A percentile compares a stretch with the other conserved stretches of the same genome.
phyloP scores from a whole-genome alignment of 2,888 invertebrate genomes.

The Dicycla oo region DNA sequence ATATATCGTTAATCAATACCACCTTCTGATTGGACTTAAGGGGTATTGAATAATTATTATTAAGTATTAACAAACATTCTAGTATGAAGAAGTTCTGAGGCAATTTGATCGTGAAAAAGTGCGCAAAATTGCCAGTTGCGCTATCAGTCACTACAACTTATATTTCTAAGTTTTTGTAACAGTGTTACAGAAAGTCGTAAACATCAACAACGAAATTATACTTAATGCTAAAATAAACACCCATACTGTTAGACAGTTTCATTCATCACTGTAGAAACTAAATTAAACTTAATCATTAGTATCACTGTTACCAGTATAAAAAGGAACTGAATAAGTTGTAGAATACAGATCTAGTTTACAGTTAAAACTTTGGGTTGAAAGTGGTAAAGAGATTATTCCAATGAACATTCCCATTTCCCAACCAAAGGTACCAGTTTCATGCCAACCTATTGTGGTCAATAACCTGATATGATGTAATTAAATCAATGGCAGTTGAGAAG shows the following conservation, averaged over 20 bases:
- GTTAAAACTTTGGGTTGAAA: conserved; percentile 53
- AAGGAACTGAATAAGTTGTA: conserved; percentile 83
- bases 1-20: conserved; percentile 39
- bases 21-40: conserved; percentile 30
- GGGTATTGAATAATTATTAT: conserved; percentile 10
- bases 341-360: conserved; percentile 73
- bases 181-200: conserved; percentile 57
- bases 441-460: neutral
- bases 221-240: conserved; percentile 66
- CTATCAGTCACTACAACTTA: conserved; percentile 29
- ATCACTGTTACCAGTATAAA: conserved; percentile 86
- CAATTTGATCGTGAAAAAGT: conserved; percentile 44
- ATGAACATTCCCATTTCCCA: conserved; percentile 3
- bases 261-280: conserved; percentile 77
- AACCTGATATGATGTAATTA: neutral
- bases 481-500: neutral
- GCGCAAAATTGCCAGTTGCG: conserved; percentile 24
- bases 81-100: conserved; percentile 40
- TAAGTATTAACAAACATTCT: conserved; percentile 8
- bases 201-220: conserved; percentile 56
- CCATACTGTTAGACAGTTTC: conserved; percentile 66
- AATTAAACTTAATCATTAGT: conserved; percentile 78
- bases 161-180: conserved; percentile 50
- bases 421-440: neutral
- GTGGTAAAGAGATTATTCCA: conserved; percentile 27